Conservation (phyloP, 2,797 vertebrate genomes). For the Danio jaintianensis region DNA sequence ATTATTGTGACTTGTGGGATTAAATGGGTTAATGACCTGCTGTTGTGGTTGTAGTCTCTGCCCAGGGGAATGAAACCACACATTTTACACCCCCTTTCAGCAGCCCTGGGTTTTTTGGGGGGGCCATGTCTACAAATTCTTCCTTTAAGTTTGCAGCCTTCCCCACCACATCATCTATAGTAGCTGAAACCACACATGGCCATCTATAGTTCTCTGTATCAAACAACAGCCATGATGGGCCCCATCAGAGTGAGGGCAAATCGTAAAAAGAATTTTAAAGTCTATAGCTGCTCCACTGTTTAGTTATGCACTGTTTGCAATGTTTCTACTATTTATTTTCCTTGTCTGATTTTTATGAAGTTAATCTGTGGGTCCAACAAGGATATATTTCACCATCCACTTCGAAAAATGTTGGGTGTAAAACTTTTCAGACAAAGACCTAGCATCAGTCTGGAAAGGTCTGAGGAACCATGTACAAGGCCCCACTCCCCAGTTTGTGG, state of each 20-base stretch:
- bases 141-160: conserved; percentile 1
- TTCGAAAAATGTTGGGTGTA: too few species aligned
- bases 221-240: neutral
- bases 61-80: neutral
- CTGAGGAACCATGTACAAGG: neutral
- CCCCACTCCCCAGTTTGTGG: neutral
- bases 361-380: neutral
- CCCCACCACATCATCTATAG: neutral
- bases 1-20: too few species aligned
- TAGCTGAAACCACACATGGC: neutral
- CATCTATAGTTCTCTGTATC: neutral
- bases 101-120: neutral
- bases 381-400: too few species aligned
- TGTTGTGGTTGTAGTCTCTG: neutral
- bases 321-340: conserved; percentile 1
- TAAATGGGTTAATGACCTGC: too few species aligned
- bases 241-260: neutral
- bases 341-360: neutral
- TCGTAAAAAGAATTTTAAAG: neutral
- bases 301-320: neutral
- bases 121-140: neutral
- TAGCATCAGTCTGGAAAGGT: neutral
- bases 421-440: neutral
- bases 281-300: neutral
- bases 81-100: neutral